phyloP scores from a whole-genome alignment of 92 coral and sea anemone species.

The Meandrina meandrites region DNA sequence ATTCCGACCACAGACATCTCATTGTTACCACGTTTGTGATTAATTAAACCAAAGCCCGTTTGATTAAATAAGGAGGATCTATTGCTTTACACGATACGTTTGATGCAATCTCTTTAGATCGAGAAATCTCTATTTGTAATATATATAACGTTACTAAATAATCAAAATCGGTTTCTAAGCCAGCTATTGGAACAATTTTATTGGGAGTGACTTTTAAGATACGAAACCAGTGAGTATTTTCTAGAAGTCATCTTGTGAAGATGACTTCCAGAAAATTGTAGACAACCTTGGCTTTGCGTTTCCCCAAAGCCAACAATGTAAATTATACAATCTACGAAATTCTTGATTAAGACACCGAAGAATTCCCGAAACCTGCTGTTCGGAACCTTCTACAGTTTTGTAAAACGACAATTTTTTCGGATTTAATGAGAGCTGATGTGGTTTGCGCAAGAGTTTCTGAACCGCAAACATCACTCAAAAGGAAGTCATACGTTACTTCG shows the following conservation, averaged over 20 bases:
- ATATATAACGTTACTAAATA: background rate
- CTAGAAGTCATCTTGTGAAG: background rate
- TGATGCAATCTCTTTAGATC: background rate
- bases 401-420: conserved; percentile 2
- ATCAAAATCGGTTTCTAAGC: no score
- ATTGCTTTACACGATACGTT: background rate
- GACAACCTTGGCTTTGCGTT: background rate
- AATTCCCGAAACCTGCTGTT: conserved; percentile 1
- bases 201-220: background rate
- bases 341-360: background rate
- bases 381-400: background rate
- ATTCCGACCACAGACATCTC: background rate
- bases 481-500: background rate
- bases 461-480: background rate
- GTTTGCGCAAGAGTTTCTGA: background rate
- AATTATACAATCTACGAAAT: background rate
- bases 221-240: background rate
- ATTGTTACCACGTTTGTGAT: background rate
- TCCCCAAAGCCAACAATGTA: no score
- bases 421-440: background rate
- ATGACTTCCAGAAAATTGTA: no score
- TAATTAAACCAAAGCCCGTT: no score
- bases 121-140: background rate
- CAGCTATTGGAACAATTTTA: background rate
- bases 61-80: no score